Base-by-base conservation (phyloP, 2,797 vertebrate genomes). In the Onychomys torridus region DNA sequence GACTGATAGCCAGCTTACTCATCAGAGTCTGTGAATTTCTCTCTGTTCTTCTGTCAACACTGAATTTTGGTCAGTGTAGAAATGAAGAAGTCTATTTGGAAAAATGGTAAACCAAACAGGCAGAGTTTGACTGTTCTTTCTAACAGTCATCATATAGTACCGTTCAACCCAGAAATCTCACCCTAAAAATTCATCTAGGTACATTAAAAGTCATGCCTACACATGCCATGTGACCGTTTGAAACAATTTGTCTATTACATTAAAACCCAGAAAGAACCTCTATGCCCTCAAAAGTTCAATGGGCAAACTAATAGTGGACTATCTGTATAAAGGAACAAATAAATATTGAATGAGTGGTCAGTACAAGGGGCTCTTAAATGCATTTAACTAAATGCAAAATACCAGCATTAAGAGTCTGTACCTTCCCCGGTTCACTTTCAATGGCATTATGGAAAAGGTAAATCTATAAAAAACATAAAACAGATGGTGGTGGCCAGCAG, bases 341-440 rank as follows among this genome's bases (percentile, higher is more conserved):
- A 93, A 52, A 16, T 37, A 63, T 16, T 61, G 23, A 89, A 19
- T 61, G 40, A 55, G 11, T 4, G 8, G 83, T 67, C 61, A 63
- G 75, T 25, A 71, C 8, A 43, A 46, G 52, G n/a, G 29, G 43
- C 23, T 46, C 5, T 55, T 93, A 71, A 76, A 57, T 57, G 14
- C 32, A 76, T 76, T 87, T 81, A 85, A 49, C 29, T 75, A 88
- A 85, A 29, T 67, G 82, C 73, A 89, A 67, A 46, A 90, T 73
- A 25, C 9, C 37, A 88, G 32, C 61, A 52, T 14, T n/a, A 13
- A 46, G 93, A 75, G 63, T 75, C 83, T 61, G 6, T 9, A 29
- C 19, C 2, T 49, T 83, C 43, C 73, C 21, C 29, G 32, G 61
- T 63, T 77, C 57, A 61, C 27, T 73, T 73, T 88, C 32, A 65